Base-by-base conservation (phyloP, 2,113 vertebrate species). In the Vanacampus margaritifer region DNA sequence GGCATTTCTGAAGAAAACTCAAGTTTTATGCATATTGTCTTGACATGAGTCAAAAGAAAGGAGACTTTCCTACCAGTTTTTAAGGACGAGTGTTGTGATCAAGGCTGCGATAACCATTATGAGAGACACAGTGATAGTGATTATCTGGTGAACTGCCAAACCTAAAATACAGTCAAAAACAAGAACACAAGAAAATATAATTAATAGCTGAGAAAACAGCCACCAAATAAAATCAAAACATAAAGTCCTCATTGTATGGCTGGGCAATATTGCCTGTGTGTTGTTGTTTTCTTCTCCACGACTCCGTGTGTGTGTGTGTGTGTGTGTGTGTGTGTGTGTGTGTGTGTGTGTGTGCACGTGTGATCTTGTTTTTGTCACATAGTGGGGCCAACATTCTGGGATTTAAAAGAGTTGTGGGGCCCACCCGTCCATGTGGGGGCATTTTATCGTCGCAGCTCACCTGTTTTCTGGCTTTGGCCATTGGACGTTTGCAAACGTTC, bases 41-140 rank as follows among this genome's bases (percentile, higher is more conserved):
- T 12, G 35, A 39, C 2, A 13, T 21, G 50, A 60, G 35, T 28
- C 12, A 11, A 71, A 68, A 79, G 71, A 85, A 86, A 84, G 71
- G 83, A 91, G 78, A 87, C 74, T 86, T 88, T 91, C 97, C 95
- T 98, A 99, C 97, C 97, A 99, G 89, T 98, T 99, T 93, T 99
- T 99, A 96, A 99, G 96, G 94, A 99, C 97, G 85, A 99, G 94
- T 80, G 97, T 99, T 90, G 96, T 99, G 86, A 98, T 96, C 94
- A 99, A 94, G 88, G 97, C 97, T 46, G 97, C 97, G 67, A 97
- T 94, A 85, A 99, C 95, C 97, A 99, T 98, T 87, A 98, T 96
- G 91, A 99, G 96, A 87, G 97, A 98, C 91, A 99, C 96, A 75
- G 97, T 98, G 92, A 99, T 98, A 83, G 97, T 99, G 90, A 99